Base-by-base conservation (phyloP, 2,888 invertebrate genomes). In the Platypus cylindrus region DNA sequence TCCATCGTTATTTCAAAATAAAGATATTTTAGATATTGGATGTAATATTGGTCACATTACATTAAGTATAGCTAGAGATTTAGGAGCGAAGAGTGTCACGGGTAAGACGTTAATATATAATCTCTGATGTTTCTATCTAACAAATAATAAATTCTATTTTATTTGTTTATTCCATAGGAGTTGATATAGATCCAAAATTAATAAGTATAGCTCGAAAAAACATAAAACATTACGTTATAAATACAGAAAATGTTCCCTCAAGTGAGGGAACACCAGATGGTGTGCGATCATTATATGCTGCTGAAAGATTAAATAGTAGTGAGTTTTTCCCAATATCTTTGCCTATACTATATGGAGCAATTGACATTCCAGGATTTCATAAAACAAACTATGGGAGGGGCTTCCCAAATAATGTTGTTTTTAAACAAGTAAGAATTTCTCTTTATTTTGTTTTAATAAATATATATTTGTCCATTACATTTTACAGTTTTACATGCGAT, bases 1-100 rank as follows among this genome's bases (percentile, higher is more conserved):
- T 50, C 66, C 73, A 26, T 81, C 89, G 50, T 70, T 94, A 54
- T 94, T 97, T 59, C 70, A 77, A 44, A 79, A 79, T 45, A 93
- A 87, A 62, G 86, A 90, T 61, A 81, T 97, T 27, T 67, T 98
- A 44, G 98, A 98, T 57, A 84, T 98, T 54, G 98, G 98, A 11
- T 98, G 97, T 63, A 98, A 98, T 64, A 84, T 90, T 40, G 98
- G 98, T 1, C 89, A 93, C 58, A 75, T 98, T 47, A 91, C 97
- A 7, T 71, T 95, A 24, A 78, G 83, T 0, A 73, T 98, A 30
- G 97, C 91, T 0, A 71, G 84, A 43, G 83, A 89, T 51, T 78
- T 87, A 48, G 71, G 75, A 20, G 93, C 95, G 2, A 75, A 75
- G 43, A 81, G 82, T 45, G 81, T 95, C 37, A 71, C 85, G 12